Evolutionary conservation across 2,888 invertebrate species (phyloP), one percentile per base, ranked within the genome.

Genomic region (Dioctria linearis): DNA sequence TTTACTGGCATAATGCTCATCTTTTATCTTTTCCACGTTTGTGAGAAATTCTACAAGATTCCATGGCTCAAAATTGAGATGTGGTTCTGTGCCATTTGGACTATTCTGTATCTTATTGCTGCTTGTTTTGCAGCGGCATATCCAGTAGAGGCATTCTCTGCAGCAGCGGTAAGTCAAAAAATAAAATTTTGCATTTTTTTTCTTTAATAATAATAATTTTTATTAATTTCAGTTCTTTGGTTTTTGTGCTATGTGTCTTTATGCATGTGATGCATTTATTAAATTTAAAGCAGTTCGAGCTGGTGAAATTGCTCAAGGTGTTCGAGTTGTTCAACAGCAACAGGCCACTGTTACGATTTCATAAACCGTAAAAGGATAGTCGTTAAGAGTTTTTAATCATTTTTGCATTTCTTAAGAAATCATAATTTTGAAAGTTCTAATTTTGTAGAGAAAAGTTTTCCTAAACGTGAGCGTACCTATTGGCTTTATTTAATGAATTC

Each of bases 61-160:
- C 96, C 96, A 3, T 97, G 97, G 96, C 89, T 96, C 81, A 94
- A 93, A 89, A 92, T 95, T 83, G 96, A 97, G 90, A 91, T 96
- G 83, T 89, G 91, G 3, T 96, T 93, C 90, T 94, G 95, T 86
- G 91, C 91, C 5, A 82, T 94, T 6, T 95, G 95, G 95, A 90
- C 93, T 2, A 86, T 93, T 65, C 92, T 95, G 83, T 96, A 94
- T 87, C 89, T 96, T 82, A 90, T 96, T 80, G 95, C 95, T 1
- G 91, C 95, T 0, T 91, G 93, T 43, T 89, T 96, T 80, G 93
- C 93, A 2, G 92, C 93, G 39, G 91, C 93, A 0, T 91, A 90
- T 46, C 88, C 88, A 2, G 90, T 90, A 78, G 90, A 91, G 84
- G 91, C 93, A 0, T 93, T 91, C 86, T 90, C 92, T 3, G 93